Base-by-base conservation (phyloP, 2,113 vertebrate genomes). In the Gasterosteus aculeatus region DNA sequence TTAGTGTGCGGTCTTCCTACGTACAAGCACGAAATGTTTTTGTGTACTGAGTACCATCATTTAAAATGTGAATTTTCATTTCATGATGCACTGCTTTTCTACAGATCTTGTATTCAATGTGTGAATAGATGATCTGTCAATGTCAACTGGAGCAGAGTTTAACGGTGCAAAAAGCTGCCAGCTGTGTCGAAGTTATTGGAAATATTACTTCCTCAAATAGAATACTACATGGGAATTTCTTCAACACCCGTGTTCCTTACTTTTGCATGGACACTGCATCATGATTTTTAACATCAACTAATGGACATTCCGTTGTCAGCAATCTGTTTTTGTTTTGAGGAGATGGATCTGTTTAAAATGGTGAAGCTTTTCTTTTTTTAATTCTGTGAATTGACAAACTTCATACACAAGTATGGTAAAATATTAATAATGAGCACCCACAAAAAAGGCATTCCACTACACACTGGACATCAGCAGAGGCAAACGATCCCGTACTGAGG, bases 391-490 rank as follows among this genome's bases (percentile, higher is more conserved):
- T 31, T 16, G 26, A 29, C 0, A 33, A 31, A 64, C 12, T 41
- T 4, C 44, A n/a, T n/a, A 66, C 6, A 47, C 7, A 51, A 70
- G 70, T 58, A 76, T 5, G 5, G 5, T 53, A 26, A 57, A 49
- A 64, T 67, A 62, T 82, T 85, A 86, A 69, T 69, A 74, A 77
- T 38, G 35, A 65, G 39, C 57, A 83, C 70, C 79, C 77, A 75
- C 63, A 81, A 75, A 60, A 29, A 39, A 61, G 29, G 29, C 26
- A 54, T 75, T 62, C 46, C 38, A 42, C 53, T 31, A 56, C 7
- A 69, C 59, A 64, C 62, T 56, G 84, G 71, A 75, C 22, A 26
- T 26, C 22, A 80, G 69, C 69, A 61, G 51, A 78, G 67, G 58
- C 69, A 61, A 70, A 79, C 77, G 60, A 66, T 35, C 74, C 31